Percentiles rank a stretch among this genome's conserved stretches.
phyloP scores from a whole-genome alignment of 1,140 invertebrate species.

The Copidosoma floridanum region DNA sequence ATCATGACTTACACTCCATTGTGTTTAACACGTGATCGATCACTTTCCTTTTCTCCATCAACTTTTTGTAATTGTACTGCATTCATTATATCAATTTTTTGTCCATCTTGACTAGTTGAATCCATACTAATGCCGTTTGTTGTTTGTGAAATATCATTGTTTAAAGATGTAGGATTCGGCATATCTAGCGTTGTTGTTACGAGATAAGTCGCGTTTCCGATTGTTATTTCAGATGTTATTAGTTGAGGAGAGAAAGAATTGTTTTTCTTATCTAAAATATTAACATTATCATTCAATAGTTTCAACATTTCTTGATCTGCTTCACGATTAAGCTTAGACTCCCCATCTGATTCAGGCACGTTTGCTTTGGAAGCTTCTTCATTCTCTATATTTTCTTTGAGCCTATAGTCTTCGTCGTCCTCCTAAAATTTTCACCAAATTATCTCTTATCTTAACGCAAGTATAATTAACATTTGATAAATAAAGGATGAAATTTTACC shows the following conservation, averaged over 20 bases:
- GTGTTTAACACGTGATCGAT: too few relatives aligned
- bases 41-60: too few relatives aligned
- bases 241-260: constrained; percentile 9
- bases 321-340: too few relatives aligned
- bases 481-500: too few relatives aligned
- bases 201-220: constrained; percentile 47
- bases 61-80: constrained; percentile 47
- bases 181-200: constrained; percentile 45
- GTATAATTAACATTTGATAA: too few relatives aligned
- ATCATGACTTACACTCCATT: too few relatives aligned
- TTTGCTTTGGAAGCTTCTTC: neutral
- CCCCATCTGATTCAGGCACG: neutral
- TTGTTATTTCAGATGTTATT: constrained; percentile 41
- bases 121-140: constrained; percentile 21
- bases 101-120: constrained; percentile 31
- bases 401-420: neutral
- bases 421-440: neutral
- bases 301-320: neutral
- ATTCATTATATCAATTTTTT: constrained; percentile 50
- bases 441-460: neutral
- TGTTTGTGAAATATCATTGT: constrained; percentile 10
- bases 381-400: neutral
- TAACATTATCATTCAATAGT: neutral
- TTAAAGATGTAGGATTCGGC: neutral
- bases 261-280: neutral